phyloP scores from a whole-genome alignment of 2,113 vertebrate species.

The Mirza zaza region DNA sequence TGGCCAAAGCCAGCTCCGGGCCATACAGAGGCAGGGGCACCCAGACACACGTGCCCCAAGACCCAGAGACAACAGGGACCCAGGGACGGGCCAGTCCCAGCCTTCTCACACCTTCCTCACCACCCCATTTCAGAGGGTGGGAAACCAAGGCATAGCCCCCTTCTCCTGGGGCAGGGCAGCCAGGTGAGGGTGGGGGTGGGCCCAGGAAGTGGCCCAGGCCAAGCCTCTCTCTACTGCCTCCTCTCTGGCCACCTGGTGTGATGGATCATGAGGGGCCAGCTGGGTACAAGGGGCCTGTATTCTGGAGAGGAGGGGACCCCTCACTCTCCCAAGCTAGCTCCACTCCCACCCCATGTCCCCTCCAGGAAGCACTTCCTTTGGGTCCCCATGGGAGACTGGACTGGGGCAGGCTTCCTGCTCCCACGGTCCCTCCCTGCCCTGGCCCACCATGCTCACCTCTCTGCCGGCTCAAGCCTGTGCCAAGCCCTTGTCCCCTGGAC shows the following conservation, averaged over 20 bases:
- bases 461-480: neutral
- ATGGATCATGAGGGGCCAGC: neutral
- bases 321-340: neutral
- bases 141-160: neutral
- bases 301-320: neutral
- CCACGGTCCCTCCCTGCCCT: neutral
- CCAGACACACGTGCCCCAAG: neutral
- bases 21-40: fast-evolving
- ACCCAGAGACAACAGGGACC: neutral
- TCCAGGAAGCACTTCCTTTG: no score
- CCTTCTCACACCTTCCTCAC: neutral
- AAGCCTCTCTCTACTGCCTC: no score
- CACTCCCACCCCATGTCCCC: fast-evolving
- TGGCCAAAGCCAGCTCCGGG: neutral
- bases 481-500: conserved; percentile 70
- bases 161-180: neutral
- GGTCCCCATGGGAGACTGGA: neutral
- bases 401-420: neutral
- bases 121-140: neutral
- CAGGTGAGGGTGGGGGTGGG: fast-evolving
- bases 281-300: neutral
- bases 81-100: neutral
- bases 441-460: neutral
- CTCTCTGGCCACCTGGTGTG: neutral
- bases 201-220: neutral